Conservation (phyloP, 2,113 vertebrate genomes). For the Cheilinus undulatus region DNA sequence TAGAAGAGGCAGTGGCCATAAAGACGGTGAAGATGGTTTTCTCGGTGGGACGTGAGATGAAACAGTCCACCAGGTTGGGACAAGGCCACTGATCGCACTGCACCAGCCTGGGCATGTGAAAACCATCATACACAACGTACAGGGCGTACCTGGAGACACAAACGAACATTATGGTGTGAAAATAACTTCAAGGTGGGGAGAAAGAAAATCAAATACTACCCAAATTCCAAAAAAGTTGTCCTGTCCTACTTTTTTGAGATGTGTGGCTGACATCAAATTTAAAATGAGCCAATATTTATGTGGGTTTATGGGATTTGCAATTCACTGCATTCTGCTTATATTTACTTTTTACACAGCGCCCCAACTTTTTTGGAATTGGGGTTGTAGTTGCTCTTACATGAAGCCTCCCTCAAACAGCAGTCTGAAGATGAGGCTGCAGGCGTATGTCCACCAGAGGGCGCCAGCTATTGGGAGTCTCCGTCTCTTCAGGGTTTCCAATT, state of each 20-base stretch:
- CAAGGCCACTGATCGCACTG: constrained; percentile 82
- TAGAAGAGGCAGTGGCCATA: constrained; percentile 77
- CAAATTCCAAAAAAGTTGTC: too few species aligned
- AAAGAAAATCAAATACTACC: neutral
- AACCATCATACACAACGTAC: constrained; percentile 78
- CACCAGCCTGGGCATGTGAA: constrained; percentile 80
- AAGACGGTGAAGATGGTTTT: constrained; percentile 81
- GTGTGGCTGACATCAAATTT: too few species aligned
- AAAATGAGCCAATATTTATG: too few species aligned
- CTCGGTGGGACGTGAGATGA: constrained; percentile 79
- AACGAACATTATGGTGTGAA: too few species aligned
- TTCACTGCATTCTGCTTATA: too few species aligned
- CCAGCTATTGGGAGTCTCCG: constrained; percentile 71
- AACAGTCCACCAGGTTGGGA: constrained; percentile 83
- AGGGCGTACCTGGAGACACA: constrained; percentile 66
- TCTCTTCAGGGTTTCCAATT: constrained; percentile 70
- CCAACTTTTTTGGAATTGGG: too few species aligned
- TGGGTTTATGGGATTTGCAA: too few species aligned
- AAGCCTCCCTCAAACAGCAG: constrained; percentile 79
- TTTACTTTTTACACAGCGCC: too few species aligned
- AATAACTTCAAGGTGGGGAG: too few species aligned
- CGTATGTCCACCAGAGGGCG: constrained; percentile 81
- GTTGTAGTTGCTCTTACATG: constrained; percentile 75
- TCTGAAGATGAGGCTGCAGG: constrained; percentile 76
- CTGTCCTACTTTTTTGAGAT: too few species aligned